Base-by-base conservation (phyloP, 2,797 vertebrate genomes). In the Lagocephalus sceleratus region DNA sequence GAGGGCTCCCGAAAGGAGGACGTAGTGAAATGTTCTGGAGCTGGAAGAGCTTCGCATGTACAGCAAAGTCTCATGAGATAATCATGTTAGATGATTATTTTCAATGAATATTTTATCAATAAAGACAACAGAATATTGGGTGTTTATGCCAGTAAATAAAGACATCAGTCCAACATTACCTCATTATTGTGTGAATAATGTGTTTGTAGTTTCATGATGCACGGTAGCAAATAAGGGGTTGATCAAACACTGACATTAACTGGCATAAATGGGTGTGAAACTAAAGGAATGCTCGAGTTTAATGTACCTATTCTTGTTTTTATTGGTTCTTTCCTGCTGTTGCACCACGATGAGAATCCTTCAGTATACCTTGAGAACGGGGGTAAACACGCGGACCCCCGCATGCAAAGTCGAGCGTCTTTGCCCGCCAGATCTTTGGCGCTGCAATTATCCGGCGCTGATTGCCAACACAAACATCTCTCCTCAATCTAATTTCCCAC, bases 301-400 rank as follows among this genome's bases (percentile, higher is more conserved):
- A 50, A 50, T 51, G 40, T 41, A n/a, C 29, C 19, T 47, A 5
- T 35, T 35, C 16, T 19, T 19, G 32, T 49, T 58, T 75, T 38
- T 54, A 61, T 41, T 57, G 68, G 45, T 63, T 43, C 32, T 64
- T 56, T 61, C 64, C 39, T 56, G 67, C 43, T 56, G 63, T 40
- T 66, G 32, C 14, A 56, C 25, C 57, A 43, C 22, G 42, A 32
- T 47, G 21, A 62, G 35, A 69, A 73, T 11, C 59, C 54, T 45
- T 47, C 48, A 50, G 53, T 75, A 71, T 50, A 65, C 65, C 46
- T 47, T 64, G 25, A 63, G 75, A 71, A 54, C 35, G 47, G 51
- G 51, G 52, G 52, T 58, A 75, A 75, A 68, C 63, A 52, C 40
- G 23, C 20, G 45, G 62, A 42, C 29, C 4, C 26, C 57, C 39